Evolutionary conservation across 2,113 vertebrate species (phyloP).

Genomic region (Ahaetulla prasina): DNA sequence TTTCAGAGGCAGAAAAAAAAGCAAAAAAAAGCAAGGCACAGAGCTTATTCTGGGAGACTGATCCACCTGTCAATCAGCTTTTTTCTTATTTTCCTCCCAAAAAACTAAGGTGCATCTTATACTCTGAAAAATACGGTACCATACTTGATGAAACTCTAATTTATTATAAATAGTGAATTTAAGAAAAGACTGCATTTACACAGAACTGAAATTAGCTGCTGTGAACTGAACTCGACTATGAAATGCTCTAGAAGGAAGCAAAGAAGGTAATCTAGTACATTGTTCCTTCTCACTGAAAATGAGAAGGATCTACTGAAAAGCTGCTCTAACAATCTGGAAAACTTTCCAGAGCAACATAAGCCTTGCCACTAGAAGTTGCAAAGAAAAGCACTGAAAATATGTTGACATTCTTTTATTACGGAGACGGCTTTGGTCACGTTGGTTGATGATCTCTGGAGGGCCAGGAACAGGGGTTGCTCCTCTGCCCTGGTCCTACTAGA

Average conservation of each 20-base stretch:
- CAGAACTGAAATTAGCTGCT: neutral
- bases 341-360: neutral
- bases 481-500: too few species aligned
- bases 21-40: too few species aligned
- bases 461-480: too few species aligned
- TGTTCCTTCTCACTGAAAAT: neutral
- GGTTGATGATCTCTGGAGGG: too few species aligned
- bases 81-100: too few species aligned
- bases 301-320: neutral
- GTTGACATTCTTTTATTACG: neutral
- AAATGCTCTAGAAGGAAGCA: neutral
- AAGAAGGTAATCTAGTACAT: neutral
- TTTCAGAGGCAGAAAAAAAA: too few species aligned
- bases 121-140: too few species aligned
- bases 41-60: too few species aligned
- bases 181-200: neutral
- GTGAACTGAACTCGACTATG: neutral
- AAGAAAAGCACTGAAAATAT: neutral
- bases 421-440: too few species aligned
- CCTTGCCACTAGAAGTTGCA: neutral
- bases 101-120: too few species aligned
- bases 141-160: neutral
- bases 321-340: neutral
- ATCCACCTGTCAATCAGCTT: too few species aligned
- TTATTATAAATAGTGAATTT: neutral